These are phyloP conservation scores for Arctia plantaginis DNA, from an alignment of 2,888 invertebrate genomes.

Conservation along the genomic window DNA sequence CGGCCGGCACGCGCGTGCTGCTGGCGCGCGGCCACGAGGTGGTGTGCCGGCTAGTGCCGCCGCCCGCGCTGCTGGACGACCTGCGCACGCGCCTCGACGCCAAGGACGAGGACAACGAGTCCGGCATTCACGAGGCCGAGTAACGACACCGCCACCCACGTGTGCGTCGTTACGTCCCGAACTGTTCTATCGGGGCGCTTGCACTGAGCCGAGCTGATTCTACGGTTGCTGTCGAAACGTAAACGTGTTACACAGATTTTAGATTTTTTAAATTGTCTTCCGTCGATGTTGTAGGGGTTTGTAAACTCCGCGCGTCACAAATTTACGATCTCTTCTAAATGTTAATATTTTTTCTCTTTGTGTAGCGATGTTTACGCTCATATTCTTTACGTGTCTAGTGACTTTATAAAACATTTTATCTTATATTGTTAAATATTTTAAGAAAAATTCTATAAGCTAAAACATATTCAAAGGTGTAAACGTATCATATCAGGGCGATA, in stretches of 20 bases:
- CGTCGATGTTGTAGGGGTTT: conserved; percentile 40
- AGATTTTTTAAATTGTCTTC: conserved; percentile 61
- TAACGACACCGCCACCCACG: conserved; percentile 47
- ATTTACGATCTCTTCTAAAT: background rate
- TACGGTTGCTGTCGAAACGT: conserved; percentile 6
- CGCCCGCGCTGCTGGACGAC: conserved; percentile 77
- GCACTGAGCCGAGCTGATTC: conserved; percentile 24
- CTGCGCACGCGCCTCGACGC: conserved; percentile 78
- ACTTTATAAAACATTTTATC: background rate
- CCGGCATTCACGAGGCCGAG: conserved; percentile 82
- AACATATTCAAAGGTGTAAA: conserved; percentile 21
- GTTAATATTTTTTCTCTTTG: background rate
- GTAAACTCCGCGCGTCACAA: background rate
- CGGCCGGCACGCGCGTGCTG: conserved; percentile 28
- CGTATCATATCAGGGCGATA: conserved; percentile 32
- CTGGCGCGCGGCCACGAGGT: conserved; percentile 57
- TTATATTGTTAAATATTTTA: background rate
- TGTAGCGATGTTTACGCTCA: background rate
- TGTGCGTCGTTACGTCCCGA: background rate
- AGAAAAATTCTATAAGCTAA: background rate
- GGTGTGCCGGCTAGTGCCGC: conserved; percentile 74
- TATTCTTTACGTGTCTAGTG: background rate
- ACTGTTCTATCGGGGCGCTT: conserved; percentile 2
- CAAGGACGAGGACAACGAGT: conserved; percentile 82
- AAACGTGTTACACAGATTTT: conserved; percentile 61